A percentile compares a stretch with the other conserved stretches of the same genome.
Conservation (phyloP, 2,888 invertebrate genomes). For the Agrilus biguttatus region DNA sequence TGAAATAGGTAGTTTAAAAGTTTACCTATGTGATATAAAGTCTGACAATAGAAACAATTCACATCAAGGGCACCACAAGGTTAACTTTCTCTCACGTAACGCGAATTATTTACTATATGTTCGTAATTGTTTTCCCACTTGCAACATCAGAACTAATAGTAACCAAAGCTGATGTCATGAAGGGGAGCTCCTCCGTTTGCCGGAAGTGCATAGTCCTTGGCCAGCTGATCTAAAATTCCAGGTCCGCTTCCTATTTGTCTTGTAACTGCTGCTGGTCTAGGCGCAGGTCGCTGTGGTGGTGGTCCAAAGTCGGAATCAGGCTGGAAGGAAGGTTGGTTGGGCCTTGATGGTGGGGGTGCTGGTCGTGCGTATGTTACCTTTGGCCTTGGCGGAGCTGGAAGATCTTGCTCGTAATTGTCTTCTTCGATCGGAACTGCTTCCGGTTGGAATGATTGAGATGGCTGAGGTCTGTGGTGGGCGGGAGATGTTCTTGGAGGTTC, state of each 20-base stretch:
- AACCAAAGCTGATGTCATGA: constrained; percentile 74
- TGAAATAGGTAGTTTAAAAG: no score
- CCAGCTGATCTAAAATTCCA: constrained; percentile 62
- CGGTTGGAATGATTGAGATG: constrained; percentile 21
- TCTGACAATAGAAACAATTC: not conserved
- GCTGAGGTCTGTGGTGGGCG: constrained; percentile 12
- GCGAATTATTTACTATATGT: not conserved
- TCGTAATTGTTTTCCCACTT: constrained; percentile 7
- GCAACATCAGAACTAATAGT: constrained; percentile 38
- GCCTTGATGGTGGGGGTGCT: constrained; percentile 21
- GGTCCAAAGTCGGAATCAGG: constrained; percentile 14
- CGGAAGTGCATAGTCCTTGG: constrained; percentile 68
- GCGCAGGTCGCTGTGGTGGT: constrained; percentile 16
- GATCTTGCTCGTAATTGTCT: constrained; percentile 16
- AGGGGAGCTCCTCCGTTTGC: constrained; percentile 51
- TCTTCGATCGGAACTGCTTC: constrained; percentile 20
- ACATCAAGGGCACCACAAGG: not conserved
- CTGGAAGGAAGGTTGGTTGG: constrained; percentile 16
- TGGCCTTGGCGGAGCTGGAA: constrained; percentile 19
- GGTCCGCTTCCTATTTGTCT: constrained; percentile 24
- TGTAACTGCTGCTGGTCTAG: constrained; percentile 18
- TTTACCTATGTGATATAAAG: not conserved
- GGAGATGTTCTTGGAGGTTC: constrained; percentile 14
- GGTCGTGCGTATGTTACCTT: constrained; percentile 20
- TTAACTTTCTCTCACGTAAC: constrained; percentile 1